Conservation (phyloP, 2,797 vertebrate genomes). For the Columba guinea region DNA sequence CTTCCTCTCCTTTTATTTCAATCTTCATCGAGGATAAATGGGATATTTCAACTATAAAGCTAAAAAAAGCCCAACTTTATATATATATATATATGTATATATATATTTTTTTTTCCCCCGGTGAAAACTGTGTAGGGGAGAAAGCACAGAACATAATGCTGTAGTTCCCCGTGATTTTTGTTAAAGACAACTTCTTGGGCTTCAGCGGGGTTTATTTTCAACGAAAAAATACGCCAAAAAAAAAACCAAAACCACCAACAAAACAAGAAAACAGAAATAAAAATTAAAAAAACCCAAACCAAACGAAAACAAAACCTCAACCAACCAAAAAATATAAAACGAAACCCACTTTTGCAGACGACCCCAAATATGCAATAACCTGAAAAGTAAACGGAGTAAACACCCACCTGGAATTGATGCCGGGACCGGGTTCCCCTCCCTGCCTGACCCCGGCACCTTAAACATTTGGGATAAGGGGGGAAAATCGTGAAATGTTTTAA, state of each 20-base stretch:
- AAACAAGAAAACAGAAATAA: background rate
- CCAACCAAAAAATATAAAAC: too few species aligned
- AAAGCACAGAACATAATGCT: background rate
- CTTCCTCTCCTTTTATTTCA: background rate
- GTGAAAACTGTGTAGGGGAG: background rate
- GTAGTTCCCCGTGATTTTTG: too few species aligned
- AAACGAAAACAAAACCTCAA: background rate
- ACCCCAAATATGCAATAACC: accelerated
- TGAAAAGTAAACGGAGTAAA: background rate
- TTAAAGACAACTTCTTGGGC: too few species aligned
- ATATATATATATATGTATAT: too few species aligned
- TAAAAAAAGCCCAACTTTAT: accelerated
- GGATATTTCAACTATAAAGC: background rate
- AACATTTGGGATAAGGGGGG: background rate
- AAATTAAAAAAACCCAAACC: background rate
- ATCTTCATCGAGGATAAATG: background rate
- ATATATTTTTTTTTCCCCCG: too few species aligned
- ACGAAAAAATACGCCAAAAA: background rate
- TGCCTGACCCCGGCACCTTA: background rate
- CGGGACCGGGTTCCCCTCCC: too few species aligned
- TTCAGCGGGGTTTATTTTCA: background rate
- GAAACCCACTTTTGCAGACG: accelerated
- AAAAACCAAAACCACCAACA: too few species aligned
- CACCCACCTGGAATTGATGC: accelerated
- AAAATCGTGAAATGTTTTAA: background rate